These are phyloP conservation scores for Zygothrica quintamaculata DNA, from an alignment of 2,888 invertebrate species.

Conservation along the genomic window DNA sequence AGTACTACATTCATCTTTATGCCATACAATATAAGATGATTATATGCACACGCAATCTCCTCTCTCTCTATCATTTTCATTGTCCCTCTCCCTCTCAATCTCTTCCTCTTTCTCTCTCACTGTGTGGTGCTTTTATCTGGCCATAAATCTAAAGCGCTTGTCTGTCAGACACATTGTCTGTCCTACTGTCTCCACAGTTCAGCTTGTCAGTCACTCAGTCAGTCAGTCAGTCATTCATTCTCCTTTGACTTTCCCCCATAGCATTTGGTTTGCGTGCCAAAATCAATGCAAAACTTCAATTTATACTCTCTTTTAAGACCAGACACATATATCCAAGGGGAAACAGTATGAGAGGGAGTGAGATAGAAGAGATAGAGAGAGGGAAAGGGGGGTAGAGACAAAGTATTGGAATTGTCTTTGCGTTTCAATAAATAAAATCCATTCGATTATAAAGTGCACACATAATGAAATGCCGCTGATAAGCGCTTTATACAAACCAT, in stretches of 20 bases:
- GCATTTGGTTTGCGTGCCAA: conserved; percentile 54
- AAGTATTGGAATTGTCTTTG: conserved; percentile 34
- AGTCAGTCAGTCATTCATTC: conserved; percentile 24
- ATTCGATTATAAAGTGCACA: conserved; percentile 73
- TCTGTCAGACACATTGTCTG: conserved; percentile 21
- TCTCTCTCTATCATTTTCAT: no score
- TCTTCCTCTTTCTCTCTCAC: no score
- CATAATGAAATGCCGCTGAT: conserved; percentile 70
- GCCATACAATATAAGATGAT: conserved; percentile 59
- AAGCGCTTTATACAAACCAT: conserved; percentile 62
- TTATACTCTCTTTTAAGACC: conserved; percentile 1
- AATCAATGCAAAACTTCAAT: conserved; percentile 68
- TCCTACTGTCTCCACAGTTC: conserved; percentile 11
- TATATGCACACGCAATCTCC: conserved; percentile 71
- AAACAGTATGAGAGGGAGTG: no score
- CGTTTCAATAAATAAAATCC: conserved; percentile 72
- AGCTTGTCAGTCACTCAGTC: conserved; percentile 18
- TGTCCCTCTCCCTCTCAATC: no score
- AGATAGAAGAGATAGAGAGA: no score
- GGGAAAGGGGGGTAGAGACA: no score
- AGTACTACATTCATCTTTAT: neutral
- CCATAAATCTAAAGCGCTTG: conserved; percentile 64
- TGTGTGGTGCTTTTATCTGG: conserved; percentile 40
- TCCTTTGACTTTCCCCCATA: conserved; percentile 5
- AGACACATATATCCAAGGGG: no score